Percentiles rank a stretch among this genome's conserved stretches.
phyloP scores from a whole-genome alignment of 2,888 invertebrate species.

The Cephonodes hylas region DNA sequence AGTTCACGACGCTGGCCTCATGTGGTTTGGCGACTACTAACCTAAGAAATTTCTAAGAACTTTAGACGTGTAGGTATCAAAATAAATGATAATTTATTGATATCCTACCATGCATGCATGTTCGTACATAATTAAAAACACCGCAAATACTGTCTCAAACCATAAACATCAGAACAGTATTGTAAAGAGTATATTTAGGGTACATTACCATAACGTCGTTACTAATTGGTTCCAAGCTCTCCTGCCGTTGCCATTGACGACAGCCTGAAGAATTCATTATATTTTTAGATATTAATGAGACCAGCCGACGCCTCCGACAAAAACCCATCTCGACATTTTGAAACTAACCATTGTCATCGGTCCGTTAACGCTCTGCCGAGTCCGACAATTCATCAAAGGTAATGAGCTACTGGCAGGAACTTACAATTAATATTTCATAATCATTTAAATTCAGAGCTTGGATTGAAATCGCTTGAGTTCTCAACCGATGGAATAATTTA shows the following conservation, averaged over 20 bases:
- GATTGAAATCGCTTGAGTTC: not conserved
- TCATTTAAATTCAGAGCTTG: slow-evolving; percentile 8
- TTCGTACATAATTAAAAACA: too few species aligned
- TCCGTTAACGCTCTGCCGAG: not conserved
- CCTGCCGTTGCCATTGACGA: not conserved
- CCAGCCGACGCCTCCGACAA: not conserved
- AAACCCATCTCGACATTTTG: not conserved
- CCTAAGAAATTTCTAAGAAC: too few species aligned
- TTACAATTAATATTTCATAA: slow-evolving; percentile 18
- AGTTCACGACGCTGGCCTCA: too few species aligned
- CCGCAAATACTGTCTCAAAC: too few species aligned
- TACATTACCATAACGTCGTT: not conserved
- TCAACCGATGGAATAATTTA: slow-evolving; percentile 8
- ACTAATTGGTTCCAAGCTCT: not conserved
- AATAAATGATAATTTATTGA: too few species aligned
- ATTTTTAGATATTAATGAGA: not conserved
- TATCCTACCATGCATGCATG: too few species aligned
- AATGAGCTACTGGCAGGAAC: slow-evolving; percentile 13
- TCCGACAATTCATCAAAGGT: slow-evolving; percentile 14
- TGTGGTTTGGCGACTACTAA: too few species aligned
- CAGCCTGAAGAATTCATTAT: not conserved
- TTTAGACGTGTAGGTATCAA: too few species aligned
- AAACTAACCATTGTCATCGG: not conserved
- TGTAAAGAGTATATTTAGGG: not conserved
- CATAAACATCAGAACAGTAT: not conserved